A percentile compares a stretch with the other conserved stretches of the same genome.
Evolutionary conservation across 92 coral and sea anemone species (phyloP).

Genomic region (Paramuricea clavata): DNA sequence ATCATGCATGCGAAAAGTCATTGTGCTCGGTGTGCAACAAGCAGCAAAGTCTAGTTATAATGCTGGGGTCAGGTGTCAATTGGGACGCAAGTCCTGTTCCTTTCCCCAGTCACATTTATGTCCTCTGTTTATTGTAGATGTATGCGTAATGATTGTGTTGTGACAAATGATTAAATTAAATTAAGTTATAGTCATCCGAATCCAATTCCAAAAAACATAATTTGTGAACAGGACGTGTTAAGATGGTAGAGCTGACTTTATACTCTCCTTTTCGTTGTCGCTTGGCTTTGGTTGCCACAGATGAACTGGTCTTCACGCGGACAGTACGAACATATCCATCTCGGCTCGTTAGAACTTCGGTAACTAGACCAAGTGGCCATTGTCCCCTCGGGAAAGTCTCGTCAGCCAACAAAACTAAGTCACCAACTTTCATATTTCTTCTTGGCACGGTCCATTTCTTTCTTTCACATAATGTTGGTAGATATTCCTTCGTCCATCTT

Average conservation of each 20-base stretch:
- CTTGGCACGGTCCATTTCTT: background rate
- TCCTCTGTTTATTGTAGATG: no score
- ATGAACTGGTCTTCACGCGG: slow-evolving; percentile 66
- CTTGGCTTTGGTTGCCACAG: slow-evolving; percentile 63
- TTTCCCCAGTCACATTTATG: no score
- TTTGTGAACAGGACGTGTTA: slow-evolving; percentile 56
- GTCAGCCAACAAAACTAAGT: slow-evolving; percentile 16
- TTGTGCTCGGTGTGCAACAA: no score
- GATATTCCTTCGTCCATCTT: slow-evolving; percentile 57
- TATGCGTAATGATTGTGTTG: no score
- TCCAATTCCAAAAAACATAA: slow-evolving; percentile 60
- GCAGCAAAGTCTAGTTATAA: no score
- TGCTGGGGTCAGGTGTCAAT: no score
- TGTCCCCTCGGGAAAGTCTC: slow-evolving; percentile 23
- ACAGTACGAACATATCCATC: slow-evolving; percentile 69
- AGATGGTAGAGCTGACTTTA: slow-evolving; percentile 12
- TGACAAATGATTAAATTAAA: no score
- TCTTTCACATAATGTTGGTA: slow-evolving; percentile 22
- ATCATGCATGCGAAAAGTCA: no score
- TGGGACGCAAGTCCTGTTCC: no score
- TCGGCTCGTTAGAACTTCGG: background rate
- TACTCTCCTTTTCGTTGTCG: slow-evolving; percentile 51
- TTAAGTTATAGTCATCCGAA: slow-evolving; percentile 5
- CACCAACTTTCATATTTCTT: slow-evolving; percentile 20
- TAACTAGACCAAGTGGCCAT: slow-evolving; percentile 32